phyloP scores from a whole-genome alignment of 2,797 vertebrate genomes.

The Micromesistius poutassou region DNA sequence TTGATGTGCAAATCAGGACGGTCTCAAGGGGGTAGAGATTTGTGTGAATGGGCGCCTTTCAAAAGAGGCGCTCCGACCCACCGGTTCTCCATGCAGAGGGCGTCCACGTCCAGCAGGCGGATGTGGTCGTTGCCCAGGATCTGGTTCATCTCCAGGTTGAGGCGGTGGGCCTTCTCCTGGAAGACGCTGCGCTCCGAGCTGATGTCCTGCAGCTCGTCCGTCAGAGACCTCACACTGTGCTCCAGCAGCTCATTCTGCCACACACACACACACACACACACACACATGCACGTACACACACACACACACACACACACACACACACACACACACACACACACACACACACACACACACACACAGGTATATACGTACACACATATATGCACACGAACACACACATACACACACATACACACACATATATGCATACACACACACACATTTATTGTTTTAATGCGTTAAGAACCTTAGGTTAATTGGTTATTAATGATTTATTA shows the following conservation, averaged over 20 bases:
- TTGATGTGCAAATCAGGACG: neutral
- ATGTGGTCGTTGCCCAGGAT: constrained; percentile 85
- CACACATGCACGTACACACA: neutral
- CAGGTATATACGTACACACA: no score
- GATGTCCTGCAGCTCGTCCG: constrained; percentile 92
- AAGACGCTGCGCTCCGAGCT: constrained; percentile 89
- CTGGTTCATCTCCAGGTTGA: constrained; percentile 93
- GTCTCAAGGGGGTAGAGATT: no score
- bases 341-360: constrained; percentile 10
- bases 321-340: neutral
- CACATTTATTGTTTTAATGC: neutral
- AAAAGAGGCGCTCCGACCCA: constrained; percentile 41
- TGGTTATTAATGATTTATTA: no score
- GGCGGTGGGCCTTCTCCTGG: constrained; percentile 90
- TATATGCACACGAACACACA: neutral
- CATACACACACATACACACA: constrained; percentile 11
- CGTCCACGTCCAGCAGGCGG: constrained; percentile 90
- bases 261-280: constrained; percentile 9
- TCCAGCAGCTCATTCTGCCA: constrained; percentile 85
- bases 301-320: neutral
- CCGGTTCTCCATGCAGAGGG: constrained; percentile 98
- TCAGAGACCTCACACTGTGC: constrained; percentile 83
- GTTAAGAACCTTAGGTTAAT: no score
- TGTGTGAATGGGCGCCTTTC: no score
- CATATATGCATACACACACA: neutral